These are phyloP conservation scores for Arion vulgaris DNA, from an alignment of 1,140 invertebrate genomes.

Conservation along the genomic window DNA sequence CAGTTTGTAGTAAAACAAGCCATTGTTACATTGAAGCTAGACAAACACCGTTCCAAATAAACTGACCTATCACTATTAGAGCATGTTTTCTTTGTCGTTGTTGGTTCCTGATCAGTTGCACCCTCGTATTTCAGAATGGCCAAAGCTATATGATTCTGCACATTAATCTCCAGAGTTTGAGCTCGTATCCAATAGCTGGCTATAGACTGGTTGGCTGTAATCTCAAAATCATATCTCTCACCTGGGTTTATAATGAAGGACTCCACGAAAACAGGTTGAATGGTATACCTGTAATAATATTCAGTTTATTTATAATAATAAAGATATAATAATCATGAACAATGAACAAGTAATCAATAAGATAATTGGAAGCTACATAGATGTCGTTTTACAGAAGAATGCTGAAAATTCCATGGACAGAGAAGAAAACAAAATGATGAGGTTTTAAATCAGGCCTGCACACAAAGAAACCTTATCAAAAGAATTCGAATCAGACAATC, in stretches of 20 bases:
- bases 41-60: too few species aligned
- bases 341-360: too few species aligned
- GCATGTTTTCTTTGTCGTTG: conserved; percentile 60
- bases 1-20: too few species aligned
- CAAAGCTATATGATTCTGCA: conserved; percentile 73
- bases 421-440: too few species aligned
- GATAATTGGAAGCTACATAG: too few species aligned
- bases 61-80: conserved; percentile 4
- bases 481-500: too few species aligned
- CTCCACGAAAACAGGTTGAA: conserved; percentile 79
- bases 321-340: neutral
- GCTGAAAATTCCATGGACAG: too few species aligned
- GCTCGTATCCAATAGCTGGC: conserved; percentile 85
- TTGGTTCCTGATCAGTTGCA: conserved; percentile 32
- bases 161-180: conserved; percentile 38
- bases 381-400: too few species aligned
- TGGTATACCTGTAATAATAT: conserved; percentile 63
- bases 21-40: too few species aligned
- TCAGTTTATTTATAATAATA: neutral
- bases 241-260: conserved; percentile 73
- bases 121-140: conserved; percentile 86
- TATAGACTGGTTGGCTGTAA: conserved; percentile 78
- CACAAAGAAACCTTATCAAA: too few species aligned
- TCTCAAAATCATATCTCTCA: conserved; percentile 88
- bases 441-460: too few species aligned